phyloP scores from a whole-genome alignment of 2,888 invertebrate species.

The Ceraclea dissimilis region DNA sequence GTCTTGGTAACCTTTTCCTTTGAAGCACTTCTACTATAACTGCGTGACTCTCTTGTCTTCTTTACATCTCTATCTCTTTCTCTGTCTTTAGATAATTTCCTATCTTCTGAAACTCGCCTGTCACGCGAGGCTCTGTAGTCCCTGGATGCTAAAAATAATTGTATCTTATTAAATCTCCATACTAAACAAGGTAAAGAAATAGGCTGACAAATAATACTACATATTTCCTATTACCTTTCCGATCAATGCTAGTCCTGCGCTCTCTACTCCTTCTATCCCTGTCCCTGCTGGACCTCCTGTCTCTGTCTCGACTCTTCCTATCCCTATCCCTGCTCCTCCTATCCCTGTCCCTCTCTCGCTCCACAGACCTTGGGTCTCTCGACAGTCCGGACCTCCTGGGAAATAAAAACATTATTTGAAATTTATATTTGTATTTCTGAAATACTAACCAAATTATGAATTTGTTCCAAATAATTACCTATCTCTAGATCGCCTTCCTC shows the following conservation, averaged over 20 bases:
- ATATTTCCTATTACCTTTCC: constrained; percentile 25
- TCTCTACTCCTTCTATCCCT: constrained; percentile 30
- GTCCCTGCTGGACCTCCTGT: constrained; percentile 32
- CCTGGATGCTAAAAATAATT: constrained; percentile 18
- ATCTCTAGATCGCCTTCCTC: constrained; percentile 42
- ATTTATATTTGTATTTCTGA: too few relatives aligned
- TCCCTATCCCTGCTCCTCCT: constrained; percentile 26
- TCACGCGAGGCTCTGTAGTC: constrained; percentile 30
- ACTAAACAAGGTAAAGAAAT: not conserved
- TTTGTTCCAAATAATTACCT: constrained; percentile 35
- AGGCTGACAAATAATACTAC: not conserved
- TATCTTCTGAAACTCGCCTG: constrained; percentile 32
- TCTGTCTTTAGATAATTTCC: constrained; percentile 31
- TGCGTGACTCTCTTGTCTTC: constrained; percentile 29
- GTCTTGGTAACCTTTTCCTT: constrained; percentile 27
- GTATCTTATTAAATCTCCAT: too few relatives aligned
- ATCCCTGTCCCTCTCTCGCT: constrained; percentile 28
- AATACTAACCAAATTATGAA: too few relatives aligned
- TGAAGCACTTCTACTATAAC: constrained; percentile 21
- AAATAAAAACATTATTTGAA: too few relatives aligned
- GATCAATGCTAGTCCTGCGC: constrained; percentile 33
- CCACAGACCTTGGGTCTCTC: constrained; percentile 39
- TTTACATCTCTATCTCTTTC: constrained; percentile 27
- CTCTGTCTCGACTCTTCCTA: constrained; percentile 38
- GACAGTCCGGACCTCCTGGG: constrained; percentile 30